Percentiles rank a stretch among this genome's conserved stretches.
phyloP scores from a whole-genome alignment of 1,140 invertebrate genomes.

The Trichogramma pretiosum region DNA sequence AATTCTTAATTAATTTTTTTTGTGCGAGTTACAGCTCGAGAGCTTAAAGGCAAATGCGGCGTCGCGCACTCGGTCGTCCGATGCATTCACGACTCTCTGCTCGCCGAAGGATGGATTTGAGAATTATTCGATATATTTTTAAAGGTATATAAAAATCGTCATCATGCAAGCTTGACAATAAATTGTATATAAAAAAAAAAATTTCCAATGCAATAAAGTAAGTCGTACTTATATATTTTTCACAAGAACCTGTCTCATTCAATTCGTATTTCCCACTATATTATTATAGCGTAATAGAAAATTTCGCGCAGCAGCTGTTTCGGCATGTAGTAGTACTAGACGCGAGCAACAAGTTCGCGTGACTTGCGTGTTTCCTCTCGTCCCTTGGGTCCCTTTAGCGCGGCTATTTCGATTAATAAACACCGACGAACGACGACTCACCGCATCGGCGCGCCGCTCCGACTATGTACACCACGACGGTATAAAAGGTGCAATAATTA shows the following conservation, averaged over 20 bases:
- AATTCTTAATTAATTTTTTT: background rate
- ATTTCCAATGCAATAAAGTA: background rate
- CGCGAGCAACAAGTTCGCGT: too few relatives aligned
- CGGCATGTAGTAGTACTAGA: too few relatives aligned
- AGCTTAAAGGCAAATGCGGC: slow-evolving; percentile 1
- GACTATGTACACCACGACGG: too few relatives aligned
- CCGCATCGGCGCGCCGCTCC: too few relatives aligned
- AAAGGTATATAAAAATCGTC: background rate
- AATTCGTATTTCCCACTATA: background rate
- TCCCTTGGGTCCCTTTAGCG: too few relatives aligned
- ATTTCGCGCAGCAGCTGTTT: too few relatives aligned
- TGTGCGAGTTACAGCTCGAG: too few relatives aligned
- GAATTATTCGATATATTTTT: background rate
- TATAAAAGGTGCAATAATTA: too few relatives aligned
- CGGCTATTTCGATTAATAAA: too few relatives aligned
- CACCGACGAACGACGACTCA: too few relatives aligned
- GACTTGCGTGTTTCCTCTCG: too few relatives aligned
- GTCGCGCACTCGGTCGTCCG: slow-evolving; percentile 10
- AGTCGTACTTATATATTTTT: background rate
- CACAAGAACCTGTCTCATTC: background rate
- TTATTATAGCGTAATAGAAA: background rate
- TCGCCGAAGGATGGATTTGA: slow-evolving; percentile 14
- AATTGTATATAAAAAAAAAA: background rate
- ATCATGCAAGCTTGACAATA: background rate
- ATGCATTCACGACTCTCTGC: slow-evolving; percentile 12